Evolutionary conservation across 2,113 vertebrate genomes (phyloP).

Genomic region (Mustelus asterias): DNA sequence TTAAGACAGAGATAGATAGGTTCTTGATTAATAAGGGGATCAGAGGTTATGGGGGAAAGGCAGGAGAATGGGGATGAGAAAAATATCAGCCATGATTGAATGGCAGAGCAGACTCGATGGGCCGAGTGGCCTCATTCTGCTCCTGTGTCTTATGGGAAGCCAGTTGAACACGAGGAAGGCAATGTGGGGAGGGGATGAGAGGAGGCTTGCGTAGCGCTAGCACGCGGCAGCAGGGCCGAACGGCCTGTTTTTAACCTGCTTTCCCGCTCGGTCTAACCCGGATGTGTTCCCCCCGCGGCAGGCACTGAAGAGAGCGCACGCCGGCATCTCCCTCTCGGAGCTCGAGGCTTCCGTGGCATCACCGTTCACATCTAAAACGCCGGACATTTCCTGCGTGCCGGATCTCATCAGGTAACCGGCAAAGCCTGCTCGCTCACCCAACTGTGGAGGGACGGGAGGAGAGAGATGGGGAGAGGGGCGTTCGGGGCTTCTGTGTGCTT

Average conservation of each 20-base stretch:
- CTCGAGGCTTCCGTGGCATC: constrained; percentile 50
- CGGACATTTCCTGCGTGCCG: constrained; percentile 49
- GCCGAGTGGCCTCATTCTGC: too few species aligned
- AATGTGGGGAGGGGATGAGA: neutral
- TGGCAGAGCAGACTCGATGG: too few species aligned
- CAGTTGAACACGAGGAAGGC: neutral
- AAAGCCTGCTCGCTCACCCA: neutral
- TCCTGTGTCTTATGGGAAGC: too few species aligned
- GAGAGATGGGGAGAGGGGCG: too few species aligned
- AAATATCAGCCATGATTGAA: too few species aligned
- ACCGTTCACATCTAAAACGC: constrained; percentile 48
- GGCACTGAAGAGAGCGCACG: constrained; percentile 49
- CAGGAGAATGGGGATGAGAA: too few species aligned
- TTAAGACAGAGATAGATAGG: too few species aligned
- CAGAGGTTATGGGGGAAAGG: too few species aligned
- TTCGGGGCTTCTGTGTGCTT: too few species aligned
- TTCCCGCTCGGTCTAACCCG: neutral
- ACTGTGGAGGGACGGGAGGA: too few species aligned
- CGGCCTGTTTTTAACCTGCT: neutral
- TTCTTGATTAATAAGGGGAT: too few species aligned
- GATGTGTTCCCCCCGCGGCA: neutral
- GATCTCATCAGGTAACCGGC: constrained; percentile 46
- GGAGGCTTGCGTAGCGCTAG: neutral
- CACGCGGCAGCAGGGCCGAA: neutral
- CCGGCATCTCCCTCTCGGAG: constrained; percentile 49